Percentiles rank a stretch among this genome's conserved stretches.
These are phyloP conservation scores for Heliconius erato DNA, from an alignment of 2,888 invertebrate genomes.

Conservation along the genomic window DNA sequence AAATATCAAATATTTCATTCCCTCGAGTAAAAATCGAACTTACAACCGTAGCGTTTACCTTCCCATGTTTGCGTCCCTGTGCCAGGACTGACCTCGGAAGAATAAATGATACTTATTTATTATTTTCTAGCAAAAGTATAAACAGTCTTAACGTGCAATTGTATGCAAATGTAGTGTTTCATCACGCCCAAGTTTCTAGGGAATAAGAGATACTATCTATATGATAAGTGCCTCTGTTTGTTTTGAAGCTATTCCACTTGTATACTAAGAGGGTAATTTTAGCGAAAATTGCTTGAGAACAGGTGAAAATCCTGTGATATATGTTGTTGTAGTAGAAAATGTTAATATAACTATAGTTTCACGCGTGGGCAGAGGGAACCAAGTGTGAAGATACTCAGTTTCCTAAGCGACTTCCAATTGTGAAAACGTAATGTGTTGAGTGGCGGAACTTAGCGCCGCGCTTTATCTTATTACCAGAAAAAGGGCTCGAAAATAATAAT, in stretches of 20 bases:
- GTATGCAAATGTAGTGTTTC: slow-evolving; percentile 43
- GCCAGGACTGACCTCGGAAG: too few species aligned
- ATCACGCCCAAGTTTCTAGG: slow-evolving; percentile 41
- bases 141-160: slow-evolving; percentile 36
- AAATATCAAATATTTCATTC: too few species aligned
- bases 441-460: too few species aligned
- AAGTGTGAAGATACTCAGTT: background rate
- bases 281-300: slow-evolving; percentile 25
- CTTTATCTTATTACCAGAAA: too few species aligned
- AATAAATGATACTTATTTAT: background rate
- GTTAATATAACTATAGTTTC: background rate
- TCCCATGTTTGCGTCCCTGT: too few species aligned
- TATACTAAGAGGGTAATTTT: slow-evolving; percentile 33
- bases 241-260: slow-evolving; percentile 37
- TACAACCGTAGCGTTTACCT: too few species aligned
- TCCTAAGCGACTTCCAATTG: background rate
- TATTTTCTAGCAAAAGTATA: slow-evolving; percentile 19
- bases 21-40: too few species aligned
- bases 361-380: background rate
- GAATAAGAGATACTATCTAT: slow-evolving; percentile 35
- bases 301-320: slow-evolving; percentile 22
- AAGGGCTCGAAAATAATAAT: too few species aligned
- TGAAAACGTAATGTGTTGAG: background rate
- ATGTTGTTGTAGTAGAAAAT: slow-evolving; percentile 10
- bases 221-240: slow-evolving; percentile 39